Evolutionary conservation across 2,113 vertebrate genomes (phyloP).

Genomic region (Tetraodon nigroviridis): DNA sequence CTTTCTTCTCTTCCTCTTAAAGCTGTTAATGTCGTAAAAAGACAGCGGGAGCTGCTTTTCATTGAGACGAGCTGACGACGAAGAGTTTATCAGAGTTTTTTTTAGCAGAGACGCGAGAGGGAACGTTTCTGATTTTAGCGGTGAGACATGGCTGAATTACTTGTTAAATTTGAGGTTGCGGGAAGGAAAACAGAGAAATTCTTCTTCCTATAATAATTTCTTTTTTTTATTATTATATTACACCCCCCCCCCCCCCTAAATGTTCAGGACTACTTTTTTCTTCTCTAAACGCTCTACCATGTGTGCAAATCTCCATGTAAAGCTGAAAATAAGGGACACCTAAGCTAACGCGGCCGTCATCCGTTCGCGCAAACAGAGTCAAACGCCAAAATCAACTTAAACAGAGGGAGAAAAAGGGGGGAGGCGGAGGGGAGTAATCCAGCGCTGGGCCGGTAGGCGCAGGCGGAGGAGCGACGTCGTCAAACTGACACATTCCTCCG

Average conservation of each 20-base stretch:
- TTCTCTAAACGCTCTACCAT: slow-evolving; percentile 1
- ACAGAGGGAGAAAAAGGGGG: background rate
- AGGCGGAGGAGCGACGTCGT: slow-evolving; percentile 44
- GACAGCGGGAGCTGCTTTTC: slow-evolving; percentile 16
- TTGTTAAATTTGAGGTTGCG: background rate
- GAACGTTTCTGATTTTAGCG: slow-evolving; percentile 6
- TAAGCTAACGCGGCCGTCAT: slow-evolving; percentile 36
- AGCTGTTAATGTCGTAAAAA: slow-evolving; percentile 12
- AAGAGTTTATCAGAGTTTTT: slow-evolving; percentile 30
- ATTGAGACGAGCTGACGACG: background rate
- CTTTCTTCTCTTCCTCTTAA: slow-evolving; percentile 9
- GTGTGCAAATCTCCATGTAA: slow-evolving; percentile 27
- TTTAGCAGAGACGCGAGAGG: background rate
- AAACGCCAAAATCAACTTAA: slow-evolving; percentile 34
- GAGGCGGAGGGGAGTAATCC: slow-evolving; percentile 6
- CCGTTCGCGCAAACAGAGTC: slow-evolving; percentile 44
- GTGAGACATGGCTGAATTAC: slow-evolving; percentile 3
- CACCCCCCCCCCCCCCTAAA: background rate
- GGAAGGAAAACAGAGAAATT: background rate
- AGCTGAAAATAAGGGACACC: slow-evolving; percentile 41
- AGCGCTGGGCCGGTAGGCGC: slow-evolving; percentile 15
- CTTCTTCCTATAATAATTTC: background rate
- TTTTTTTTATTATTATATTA: slow-evolving; percentile 1
- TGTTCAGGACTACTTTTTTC: slow-evolving; percentile 3
- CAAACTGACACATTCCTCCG: slow-evolving; percentile 69